Percentiles rank a stretch among this genome's conserved stretches.
Conservation (phyloP, 2,113 vertebrate species). For the Epinephelus lanceolatus region DNA sequence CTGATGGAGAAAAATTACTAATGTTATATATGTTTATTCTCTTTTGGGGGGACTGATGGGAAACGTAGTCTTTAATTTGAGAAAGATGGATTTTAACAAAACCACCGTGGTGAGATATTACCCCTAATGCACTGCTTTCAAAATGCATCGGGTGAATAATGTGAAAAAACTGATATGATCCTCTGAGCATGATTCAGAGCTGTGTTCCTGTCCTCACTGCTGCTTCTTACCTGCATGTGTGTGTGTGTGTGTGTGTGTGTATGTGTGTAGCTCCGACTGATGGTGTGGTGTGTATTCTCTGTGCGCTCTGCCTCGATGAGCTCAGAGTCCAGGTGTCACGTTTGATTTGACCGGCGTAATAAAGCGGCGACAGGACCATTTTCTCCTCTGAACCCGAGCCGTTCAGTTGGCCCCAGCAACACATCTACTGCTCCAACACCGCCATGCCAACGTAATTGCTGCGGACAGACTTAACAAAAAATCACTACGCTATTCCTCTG, state of each 20-base stretch:
- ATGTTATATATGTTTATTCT: too few relatives aligned
- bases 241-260: slow-evolving; percentile 7
- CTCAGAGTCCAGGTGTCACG: slow-evolving; percentile 66
- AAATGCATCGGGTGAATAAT: neutral
- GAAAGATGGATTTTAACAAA: neutral
- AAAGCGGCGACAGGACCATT: slow-evolving; percentile 75
- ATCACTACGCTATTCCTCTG: slow-evolving; percentile 55
- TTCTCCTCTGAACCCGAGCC: slow-evolving; percentile 64
- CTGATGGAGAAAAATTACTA: neutral
- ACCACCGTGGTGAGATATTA: neutral
- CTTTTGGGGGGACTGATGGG: slow-evolving; percentile 10
- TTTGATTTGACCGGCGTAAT: slow-evolving; percentile 78
- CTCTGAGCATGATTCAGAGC: neutral
- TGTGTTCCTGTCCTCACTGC: neutral
- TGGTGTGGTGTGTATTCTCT: slow-evolving; percentile 31
- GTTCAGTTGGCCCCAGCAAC: slow-evolving; percentile 29
- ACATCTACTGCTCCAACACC: slow-evolving; percentile 19
- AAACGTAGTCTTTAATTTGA: slow-evolving; percentile 6
- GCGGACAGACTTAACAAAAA: slow-evolving; percentile 69
- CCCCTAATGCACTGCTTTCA: neutral
- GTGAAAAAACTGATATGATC: neutral
- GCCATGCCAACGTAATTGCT: slow-evolving; percentile 44
- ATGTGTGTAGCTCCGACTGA: neutral
- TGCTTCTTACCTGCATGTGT: neutral
- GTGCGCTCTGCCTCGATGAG: slow-evolving; percentile 18